Evolutionary conservation across 2,888 invertebrate species (phyloP), one percentile per base, ranked within the genome.

Genomic region (Aporophyla nigra): DNA sequence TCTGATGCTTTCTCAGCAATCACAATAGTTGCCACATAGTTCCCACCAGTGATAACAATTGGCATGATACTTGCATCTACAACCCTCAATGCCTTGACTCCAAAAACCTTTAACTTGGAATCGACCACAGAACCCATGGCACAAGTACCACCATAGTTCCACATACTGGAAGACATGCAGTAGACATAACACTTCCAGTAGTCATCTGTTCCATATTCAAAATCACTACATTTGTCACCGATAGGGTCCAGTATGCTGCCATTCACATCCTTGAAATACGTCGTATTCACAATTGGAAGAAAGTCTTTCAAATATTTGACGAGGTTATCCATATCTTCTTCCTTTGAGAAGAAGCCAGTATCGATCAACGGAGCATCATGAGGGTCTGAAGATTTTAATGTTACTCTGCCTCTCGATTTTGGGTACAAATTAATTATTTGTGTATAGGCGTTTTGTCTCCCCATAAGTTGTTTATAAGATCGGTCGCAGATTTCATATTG

Each of bases 291-390:
- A 0, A 93, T 80, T 1, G 83, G 76, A 2, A 88, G 49, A 43
- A 85, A 90, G 71, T 93, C 90, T 74, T 89, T 84, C 2, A 90
- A 51, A 43, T 88, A 92, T 24, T 85, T 84, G 0, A 89, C 87
- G 0, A 87, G 61, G 10, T 90, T 81, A 9, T 91, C 88, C 6
- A 91, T 71, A 71, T 93, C 93, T 46, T 77, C 70, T 33, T 85
- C 70, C 21, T 87, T 79, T 4, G 89, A 82, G 51, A 86, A 91
- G 21, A 82, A 81, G 0, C 88, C 87, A 21, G 84, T 84, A 49
- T 84, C 74, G 6, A 92, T 86, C 5, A 90, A 76, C 3, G 91
- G 91, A 1, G 84, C 61, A 27, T 90, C 90, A 12, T 74, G 54
- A 19, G 90, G 89, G 58, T 92, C 72, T 5, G 51, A 54, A 51